phyloP scores from a whole-genome alignment of 2,888 invertebrate species.

The Drosophila koepferae region DNA sequence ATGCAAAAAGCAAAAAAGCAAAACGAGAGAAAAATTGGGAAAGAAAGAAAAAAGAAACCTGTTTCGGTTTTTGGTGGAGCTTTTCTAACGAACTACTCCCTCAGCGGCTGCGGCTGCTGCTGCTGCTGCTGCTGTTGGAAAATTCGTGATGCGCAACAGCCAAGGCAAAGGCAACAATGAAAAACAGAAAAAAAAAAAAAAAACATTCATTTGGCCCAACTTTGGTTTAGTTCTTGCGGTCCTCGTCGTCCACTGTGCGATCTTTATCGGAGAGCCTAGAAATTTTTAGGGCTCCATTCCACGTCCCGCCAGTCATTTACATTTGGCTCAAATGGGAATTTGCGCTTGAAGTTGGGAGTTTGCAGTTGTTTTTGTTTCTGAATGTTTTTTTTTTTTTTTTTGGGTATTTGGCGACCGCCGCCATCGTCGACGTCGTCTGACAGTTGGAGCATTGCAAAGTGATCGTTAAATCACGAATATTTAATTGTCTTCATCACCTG shows the following conservation, averaged over 20 bases:
- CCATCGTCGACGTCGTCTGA: slow-evolving; percentile 49
- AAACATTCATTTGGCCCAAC: slow-evolving; percentile 48
- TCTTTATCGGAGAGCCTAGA: slow-evolving; percentile 69
- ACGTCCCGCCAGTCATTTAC: slow-evolving; percentile 72
- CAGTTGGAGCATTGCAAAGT: slow-evolving; percentile 82
- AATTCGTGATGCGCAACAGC: slow-evolving; percentile 77
- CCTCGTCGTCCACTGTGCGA: slow-evolving; percentile 64
- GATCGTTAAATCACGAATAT: slow-evolving; percentile 85
- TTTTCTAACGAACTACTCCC: slow-evolving; percentile 53
- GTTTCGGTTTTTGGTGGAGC: slow-evolving; percentile 57
- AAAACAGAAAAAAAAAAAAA: not conserved
- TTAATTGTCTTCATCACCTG: slow-evolving; percentile 85
- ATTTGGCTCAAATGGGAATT: slow-evolving; percentile 69
- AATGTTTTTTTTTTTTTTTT: not conserved
- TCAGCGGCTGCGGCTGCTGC: slow-evolving; percentile 28
- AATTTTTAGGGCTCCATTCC: slow-evolving; percentile 70
- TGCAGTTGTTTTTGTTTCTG: slow-evolving; percentile 3
- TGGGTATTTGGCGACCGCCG: slow-evolving; percentile 32
- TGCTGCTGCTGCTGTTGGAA: slow-evolving; percentile 48
- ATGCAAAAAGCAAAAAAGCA: slow-evolving; percentile 51
- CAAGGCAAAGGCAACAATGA: not conserved
- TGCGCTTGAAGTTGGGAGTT: slow-evolving; percentile 39
- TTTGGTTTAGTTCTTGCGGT: slow-evolving; percentile 61
- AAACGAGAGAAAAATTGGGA: not conserved
- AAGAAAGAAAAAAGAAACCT: slow-evolving; percentile 64